Conservation (phyloP, 2,888 invertebrate genomes). For the Pyrgus malvae region DNA sequence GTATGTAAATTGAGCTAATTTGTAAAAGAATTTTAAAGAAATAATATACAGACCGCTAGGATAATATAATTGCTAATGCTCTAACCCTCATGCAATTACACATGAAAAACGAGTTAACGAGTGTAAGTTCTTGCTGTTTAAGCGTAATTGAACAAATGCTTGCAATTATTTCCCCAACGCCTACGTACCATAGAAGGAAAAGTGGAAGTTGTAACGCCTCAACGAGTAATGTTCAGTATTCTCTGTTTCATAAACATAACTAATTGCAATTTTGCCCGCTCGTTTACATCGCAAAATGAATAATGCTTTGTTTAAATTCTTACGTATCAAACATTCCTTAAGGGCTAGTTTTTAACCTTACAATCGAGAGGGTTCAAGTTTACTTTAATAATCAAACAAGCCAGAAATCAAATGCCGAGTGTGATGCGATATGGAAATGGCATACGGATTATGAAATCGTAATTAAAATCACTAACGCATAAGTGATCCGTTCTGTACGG, state of each 20-base stretch:
- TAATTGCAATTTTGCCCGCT: conserved; percentile 15
- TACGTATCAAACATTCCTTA: not conserved
- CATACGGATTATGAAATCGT: conserved; percentile 7
- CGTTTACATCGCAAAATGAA: not conserved
- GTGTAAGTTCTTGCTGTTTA: conserved; percentile 19
- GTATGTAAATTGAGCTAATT: not conserved
- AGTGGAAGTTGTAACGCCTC: conserved; percentile 22
- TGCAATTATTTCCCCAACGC: conserved; percentile 17
- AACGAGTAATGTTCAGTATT: conserved; percentile 16
- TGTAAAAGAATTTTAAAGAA: not conserved
- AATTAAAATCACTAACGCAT: conserved; percentile 26
- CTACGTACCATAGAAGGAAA: conserved; percentile 13
- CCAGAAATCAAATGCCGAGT: conserved; percentile 5
- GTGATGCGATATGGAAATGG: conserved; percentile 1
- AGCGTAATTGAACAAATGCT: conserved; percentile 20
- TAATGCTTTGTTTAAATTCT: conserved; percentile 7
- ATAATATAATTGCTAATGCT: conserved; percentile 17
- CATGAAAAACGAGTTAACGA: conserved; percentile 17
- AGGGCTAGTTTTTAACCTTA: not conserved
- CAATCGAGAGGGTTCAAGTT: not conserved
- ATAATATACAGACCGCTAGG: conserved; percentile 2
- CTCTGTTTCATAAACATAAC: conserved; percentile 13
- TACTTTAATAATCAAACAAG: conserved; percentile 11
- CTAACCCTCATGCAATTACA: conserved; percentile 6
- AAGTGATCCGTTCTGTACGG: conserved; percentile 22